A percentile compares a stretch with the other conserved stretches of the same genome.
Conservation (phyloP, 1,140 invertebrate genomes). For the Ceratoteleas bidentatus region DNA sequence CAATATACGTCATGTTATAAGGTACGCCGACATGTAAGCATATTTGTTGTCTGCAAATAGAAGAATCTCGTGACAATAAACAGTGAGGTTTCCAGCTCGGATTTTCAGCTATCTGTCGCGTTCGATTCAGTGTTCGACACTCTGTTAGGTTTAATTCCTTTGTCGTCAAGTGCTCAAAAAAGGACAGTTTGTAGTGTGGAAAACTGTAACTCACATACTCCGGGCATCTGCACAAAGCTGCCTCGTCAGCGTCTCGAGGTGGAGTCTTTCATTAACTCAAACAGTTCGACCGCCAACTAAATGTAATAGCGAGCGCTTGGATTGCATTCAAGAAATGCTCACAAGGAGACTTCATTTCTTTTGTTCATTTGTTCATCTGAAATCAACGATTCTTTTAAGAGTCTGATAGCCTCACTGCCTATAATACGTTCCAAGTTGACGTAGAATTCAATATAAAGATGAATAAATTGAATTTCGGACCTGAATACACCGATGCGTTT, state of each 20-base stretch:
- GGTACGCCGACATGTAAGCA: too few relatives aligned
- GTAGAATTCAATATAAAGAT: slow-evolving; percentile 49
- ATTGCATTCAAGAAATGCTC: slow-evolving; percentile 73
- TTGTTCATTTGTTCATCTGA: slow-evolving; percentile 63
- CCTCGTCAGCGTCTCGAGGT: slow-evolving; percentile 72
- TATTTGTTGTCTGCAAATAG: too few relatives aligned
- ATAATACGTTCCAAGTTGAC: slow-evolving; percentile 45
- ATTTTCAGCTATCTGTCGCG: too few relatives aligned
- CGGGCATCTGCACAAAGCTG: slow-evolving; percentile 64
- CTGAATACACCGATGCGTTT: slow-evolving; percentile 17
- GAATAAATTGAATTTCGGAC: slow-evolving; percentile 47
- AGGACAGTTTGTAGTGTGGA: slow-evolving; percentile 47
- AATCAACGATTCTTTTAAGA: slow-evolving; percentile 64
- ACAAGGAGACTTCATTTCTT: slow-evolving; percentile 67
- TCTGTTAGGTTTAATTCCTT: too few relatives aligned
- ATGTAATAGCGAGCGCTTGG: slow-evolving; percentile 71
- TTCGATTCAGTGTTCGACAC: too few relatives aligned
- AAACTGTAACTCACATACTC: slow-evolving; percentile 57
- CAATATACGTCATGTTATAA: too few relatives aligned
- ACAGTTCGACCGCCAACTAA: slow-evolving; percentile 70
- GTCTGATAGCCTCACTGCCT: slow-evolving; percentile 44
- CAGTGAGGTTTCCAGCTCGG: too few relatives aligned
- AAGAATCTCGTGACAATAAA: too few relatives aligned
- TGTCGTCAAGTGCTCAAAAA: slow-evolving; percentile 14
- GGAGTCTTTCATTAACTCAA: slow-evolving; percentile 76